A percentile compares a stretch with the other conserved stretches of the same genome.
These are phyloP conservation scores for Odocoileus hemionus DNA, from an alignment of 2,113 vertebrate genomes.

Conservation along the genomic window DNA sequence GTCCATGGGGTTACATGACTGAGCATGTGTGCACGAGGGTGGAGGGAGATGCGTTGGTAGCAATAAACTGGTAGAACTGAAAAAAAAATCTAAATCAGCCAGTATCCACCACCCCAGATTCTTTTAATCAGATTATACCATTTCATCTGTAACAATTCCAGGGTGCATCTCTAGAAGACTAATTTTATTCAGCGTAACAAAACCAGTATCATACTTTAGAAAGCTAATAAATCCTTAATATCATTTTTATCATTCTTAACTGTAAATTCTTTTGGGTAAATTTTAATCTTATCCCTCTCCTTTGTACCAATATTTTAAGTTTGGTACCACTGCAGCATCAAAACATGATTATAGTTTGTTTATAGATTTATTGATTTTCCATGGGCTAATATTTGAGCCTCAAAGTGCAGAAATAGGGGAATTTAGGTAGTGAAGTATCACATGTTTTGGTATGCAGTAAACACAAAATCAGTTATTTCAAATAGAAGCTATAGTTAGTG, in stretches of 20 bases:
- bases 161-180: not conserved
- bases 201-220: not conserved
- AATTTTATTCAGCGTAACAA: not conserved
- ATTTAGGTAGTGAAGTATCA: not conserved
- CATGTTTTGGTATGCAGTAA: not conserved
- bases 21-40: too few relatives aligned
- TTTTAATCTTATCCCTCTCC: not conserved
- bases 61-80: too few relatives aligned
- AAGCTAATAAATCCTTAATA: not conserved
- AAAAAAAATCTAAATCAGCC: not conserved
- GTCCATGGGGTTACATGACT: too few relatives aligned
- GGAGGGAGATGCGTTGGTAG: too few relatives aligned
- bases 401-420: not conserved
- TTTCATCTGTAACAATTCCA: not conserved
- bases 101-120: not conserved
- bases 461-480: not conserved
- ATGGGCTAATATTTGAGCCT: not conserved
- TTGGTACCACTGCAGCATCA: not conserved
- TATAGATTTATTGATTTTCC: not conserved
- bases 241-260: not conserved
- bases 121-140: not conserved
- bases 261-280: not conserved
- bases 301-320: not conserved
- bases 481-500: not conserved
- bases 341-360: not conserved